These are phyloP conservation scores for Caenorhabditis imperialis DNA, from an alignment of 2,888 invertebrate genomes.

Conservation along the genomic window DNA sequence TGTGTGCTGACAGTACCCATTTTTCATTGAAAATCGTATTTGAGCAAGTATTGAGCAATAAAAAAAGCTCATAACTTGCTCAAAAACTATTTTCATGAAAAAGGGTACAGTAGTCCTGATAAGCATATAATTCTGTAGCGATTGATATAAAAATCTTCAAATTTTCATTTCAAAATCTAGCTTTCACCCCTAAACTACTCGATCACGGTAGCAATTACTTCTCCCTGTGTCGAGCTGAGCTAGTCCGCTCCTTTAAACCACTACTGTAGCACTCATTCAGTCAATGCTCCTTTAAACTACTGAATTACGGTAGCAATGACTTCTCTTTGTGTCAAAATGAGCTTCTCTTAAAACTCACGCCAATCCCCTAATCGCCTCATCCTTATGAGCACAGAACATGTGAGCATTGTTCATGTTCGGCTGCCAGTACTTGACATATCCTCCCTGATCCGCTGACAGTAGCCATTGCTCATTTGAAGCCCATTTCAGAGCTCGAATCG, in stretches of 20 bases:
- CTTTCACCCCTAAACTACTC: neutral
- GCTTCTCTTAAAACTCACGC: slow-evolving; percentile 82
- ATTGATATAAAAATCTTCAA: neutral
- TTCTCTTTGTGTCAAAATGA: no score
- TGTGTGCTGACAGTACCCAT: no score
- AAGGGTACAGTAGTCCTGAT: neutral
- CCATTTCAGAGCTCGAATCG: slow-evolving; percentile 99
- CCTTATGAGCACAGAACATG: slow-evolving; percentile 99
- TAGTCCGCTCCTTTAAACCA: no score
- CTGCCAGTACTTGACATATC: slow-evolving; percentile 97
- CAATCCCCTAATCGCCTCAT: slow-evolving; percentile 96
- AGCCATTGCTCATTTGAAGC: slow-evolving; percentile 99
- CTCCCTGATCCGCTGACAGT: slow-evolving; percentile 94
- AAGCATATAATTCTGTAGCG: neutral
- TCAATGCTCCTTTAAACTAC: no score
- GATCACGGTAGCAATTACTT: no score
- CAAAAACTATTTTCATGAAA: no score
- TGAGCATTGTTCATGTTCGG: slow-evolving; percentile 99
- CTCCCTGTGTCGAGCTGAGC: no score
- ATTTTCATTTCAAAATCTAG: neutral
- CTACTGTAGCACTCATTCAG: no score
- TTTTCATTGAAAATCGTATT: no score
- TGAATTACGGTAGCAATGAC: no score
- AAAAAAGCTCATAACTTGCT: no score
- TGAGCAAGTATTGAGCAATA: no score